Evolutionary conservation across 2,888 invertebrate genomes (phyloP).

Genomic region (Leptogaster cylindrica): DNA sequence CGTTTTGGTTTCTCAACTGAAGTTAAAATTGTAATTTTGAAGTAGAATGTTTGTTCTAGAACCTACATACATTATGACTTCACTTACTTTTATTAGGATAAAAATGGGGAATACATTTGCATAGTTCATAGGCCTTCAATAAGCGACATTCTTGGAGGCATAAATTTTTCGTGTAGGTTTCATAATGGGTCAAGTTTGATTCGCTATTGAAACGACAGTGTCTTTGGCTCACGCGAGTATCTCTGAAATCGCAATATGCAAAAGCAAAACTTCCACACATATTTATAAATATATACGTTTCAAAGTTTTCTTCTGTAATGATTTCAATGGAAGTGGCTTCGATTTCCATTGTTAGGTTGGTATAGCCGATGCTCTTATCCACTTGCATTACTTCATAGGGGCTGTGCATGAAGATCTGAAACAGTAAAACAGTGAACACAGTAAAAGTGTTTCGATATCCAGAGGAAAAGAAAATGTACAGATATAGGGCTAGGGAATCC

Average conservation of each 20-base stretch:
- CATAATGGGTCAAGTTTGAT: constrained; percentile 59
- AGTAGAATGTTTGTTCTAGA: no score
- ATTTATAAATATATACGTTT: constrained; percentile 48
- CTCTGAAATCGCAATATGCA: constrained; percentile 45
- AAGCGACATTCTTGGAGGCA: constrained; percentile 60
- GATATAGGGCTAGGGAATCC: constrained; percentile 54
- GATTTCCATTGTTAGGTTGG: constrained; percentile 52
- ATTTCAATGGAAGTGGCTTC: constrained; percentile 54
- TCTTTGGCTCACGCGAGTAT: constrained; percentile 55
- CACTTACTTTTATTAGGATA: constrained; percentile 58
- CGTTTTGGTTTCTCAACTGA: constrained; percentile 52
- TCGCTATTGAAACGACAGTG: constrained; percentile 59
- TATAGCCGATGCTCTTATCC: constrained; percentile 53
- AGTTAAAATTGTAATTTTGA: no score
- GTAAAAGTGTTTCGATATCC: not conserved
- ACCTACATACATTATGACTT: not conserved
- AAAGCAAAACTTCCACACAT: not conserved
- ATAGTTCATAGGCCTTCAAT: constrained; percentile 55
- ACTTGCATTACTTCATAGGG: constrained; percentile 57
- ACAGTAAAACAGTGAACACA: not conserved
- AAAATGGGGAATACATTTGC: constrained; percentile 61
- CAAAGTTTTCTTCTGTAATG: constrained; percentile 54
- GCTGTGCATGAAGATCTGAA: constrained; percentile 57
- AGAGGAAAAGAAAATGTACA: constrained; percentile 41
- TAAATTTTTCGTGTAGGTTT: constrained; percentile 57